These are phyloP conservation scores for Helostoma temminkii DNA, from an alignment of 2,797 vertebrate species.

Conservation along the genomic window DNA sequence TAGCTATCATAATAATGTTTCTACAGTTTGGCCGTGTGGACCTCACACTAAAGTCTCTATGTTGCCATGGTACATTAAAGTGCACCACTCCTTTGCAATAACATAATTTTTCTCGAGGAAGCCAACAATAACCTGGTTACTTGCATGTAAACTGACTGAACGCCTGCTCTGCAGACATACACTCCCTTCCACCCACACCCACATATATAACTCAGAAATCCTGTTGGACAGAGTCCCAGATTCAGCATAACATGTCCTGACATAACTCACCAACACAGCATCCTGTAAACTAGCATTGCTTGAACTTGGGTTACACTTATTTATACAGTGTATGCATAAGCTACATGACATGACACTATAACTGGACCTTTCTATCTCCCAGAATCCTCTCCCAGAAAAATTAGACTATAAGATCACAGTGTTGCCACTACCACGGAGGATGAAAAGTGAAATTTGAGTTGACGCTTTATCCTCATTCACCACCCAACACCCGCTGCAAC, in stretches of 20 bases:
- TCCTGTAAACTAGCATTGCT: slow-evolving; percentile 17
- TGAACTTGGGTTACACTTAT: slow-evolving; percentile 12
- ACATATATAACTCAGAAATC: slow-evolving; percentile 22
- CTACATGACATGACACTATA: neutral
- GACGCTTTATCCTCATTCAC: slow-evolving; percentile 26
- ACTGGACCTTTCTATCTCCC: neutral
- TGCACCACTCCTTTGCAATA: too few relatives aligned
- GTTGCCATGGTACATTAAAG: too few relatives aligned
- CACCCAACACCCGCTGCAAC: slow-evolving; percentile 31
- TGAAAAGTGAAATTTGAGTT: slow-evolving; percentile 52
- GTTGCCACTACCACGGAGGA: neutral
- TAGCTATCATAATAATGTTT: too few relatives aligned
- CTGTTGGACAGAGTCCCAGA: slow-evolving; percentile 25
- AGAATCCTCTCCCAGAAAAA: neutral
- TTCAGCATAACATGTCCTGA: slow-evolving; percentile 57
- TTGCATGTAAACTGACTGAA: too few relatives aligned
- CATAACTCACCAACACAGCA: slow-evolving; percentile 23
- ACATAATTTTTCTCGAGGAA: too few relatives aligned
- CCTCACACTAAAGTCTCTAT: too few relatives aligned
- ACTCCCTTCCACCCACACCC: slow-evolving; percentile 1
- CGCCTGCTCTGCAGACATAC: slow-evolving; percentile 10
- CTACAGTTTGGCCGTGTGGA: too few relatives aligned
- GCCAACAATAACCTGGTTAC: too few relatives aligned
- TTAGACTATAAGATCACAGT: neutral
- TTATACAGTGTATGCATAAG: neutral